phyloP scores from a whole-genome alignment of 2,113 vertebrate species.

The Oncorhynchus mykiss region DNA sequence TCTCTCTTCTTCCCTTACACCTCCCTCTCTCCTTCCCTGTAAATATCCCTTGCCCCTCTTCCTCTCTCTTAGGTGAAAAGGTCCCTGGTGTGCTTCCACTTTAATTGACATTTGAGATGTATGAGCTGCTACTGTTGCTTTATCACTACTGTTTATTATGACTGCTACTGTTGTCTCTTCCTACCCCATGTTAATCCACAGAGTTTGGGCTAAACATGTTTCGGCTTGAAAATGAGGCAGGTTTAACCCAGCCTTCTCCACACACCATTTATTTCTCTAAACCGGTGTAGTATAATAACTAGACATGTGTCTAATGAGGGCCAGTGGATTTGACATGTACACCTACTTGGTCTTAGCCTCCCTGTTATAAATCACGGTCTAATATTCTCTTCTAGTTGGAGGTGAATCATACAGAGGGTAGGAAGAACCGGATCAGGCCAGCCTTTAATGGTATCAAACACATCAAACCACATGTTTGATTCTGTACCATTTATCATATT shows the following conservation, averaged over 20 bases:
- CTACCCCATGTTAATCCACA: constrained; percentile 2
- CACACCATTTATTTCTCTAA: too few relatives aligned
- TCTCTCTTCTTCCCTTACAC: constrained; percentile 24
- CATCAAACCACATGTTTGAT: too few relatives aligned
- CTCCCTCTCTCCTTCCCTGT: constrained; percentile 15
- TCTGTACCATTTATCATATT: too few relatives aligned
- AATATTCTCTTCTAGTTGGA: constrained; percentile 75
- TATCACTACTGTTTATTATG: too few relatives aligned
- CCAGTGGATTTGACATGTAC: too few relatives aligned
- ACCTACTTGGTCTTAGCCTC: too few relatives aligned
- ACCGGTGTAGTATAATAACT: too few relatives aligned
- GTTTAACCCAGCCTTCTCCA: too few relatives aligned
- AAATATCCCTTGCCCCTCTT: neutral
- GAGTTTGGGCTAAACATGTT: too few relatives aligned
- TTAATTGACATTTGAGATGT: constrained; percentile 69
- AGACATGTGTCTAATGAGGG: too few relatives aligned
- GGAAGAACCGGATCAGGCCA: constrained; percentile 83
- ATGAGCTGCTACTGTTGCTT: constrained; percentile 62
- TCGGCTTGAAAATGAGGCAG: too few relatives aligned
- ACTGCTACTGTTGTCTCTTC: constrained; percentile 51
- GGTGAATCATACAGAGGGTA: constrained; percentile 87
- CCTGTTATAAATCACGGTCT: neutral
- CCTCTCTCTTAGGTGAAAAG: constrained; percentile 68
- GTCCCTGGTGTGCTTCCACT: constrained; percentile 61
- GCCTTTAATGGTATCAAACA: constrained; percentile 68